Conservation (phyloP, 2,113 vertebrate species). For the Sceloporus undulatus region DNA sequence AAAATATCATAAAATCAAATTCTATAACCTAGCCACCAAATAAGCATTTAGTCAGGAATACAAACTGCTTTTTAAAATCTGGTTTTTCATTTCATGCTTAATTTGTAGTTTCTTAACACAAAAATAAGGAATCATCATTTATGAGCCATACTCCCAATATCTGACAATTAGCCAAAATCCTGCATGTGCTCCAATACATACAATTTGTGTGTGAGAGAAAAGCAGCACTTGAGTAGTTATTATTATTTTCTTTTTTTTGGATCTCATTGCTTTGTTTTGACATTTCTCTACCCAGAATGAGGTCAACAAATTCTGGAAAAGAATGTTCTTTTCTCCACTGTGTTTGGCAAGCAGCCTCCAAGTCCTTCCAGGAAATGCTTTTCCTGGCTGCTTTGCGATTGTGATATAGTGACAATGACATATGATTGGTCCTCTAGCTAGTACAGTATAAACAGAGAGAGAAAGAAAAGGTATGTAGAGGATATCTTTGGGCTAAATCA, state of each 20-base stretch:
- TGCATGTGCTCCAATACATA: background rate
- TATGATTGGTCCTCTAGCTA: background rate
- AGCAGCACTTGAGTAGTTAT: no score
- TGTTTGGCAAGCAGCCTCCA: background rate
- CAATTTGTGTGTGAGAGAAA: background rate
- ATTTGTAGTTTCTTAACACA: background rate
- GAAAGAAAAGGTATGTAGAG: background rate
- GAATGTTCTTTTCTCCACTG: constrained; percentile 6
- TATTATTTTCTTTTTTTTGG: no score
- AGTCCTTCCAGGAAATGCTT: constrained; percentile 11
- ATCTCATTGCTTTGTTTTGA: constrained; percentile 27
- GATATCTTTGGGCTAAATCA: no score
- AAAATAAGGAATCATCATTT: background rate
- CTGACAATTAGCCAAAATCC: background rate
- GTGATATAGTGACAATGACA: background rate
- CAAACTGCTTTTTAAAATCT: background rate
- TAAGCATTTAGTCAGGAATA: background rate
- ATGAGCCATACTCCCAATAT: background rate
- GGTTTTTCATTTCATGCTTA: background rate
- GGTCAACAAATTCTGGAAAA: constrained; percentile 17
- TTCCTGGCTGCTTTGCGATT: background rate
- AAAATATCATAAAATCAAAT: background rate
- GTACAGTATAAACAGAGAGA: background rate
- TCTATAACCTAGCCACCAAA: background rate
- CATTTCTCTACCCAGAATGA: background rate